Evolutionary conservation across 2,888 invertebrate species (phyloP), one percentile per base, ranked within the genome.

Genomic region (Meganola albula): DNA sequence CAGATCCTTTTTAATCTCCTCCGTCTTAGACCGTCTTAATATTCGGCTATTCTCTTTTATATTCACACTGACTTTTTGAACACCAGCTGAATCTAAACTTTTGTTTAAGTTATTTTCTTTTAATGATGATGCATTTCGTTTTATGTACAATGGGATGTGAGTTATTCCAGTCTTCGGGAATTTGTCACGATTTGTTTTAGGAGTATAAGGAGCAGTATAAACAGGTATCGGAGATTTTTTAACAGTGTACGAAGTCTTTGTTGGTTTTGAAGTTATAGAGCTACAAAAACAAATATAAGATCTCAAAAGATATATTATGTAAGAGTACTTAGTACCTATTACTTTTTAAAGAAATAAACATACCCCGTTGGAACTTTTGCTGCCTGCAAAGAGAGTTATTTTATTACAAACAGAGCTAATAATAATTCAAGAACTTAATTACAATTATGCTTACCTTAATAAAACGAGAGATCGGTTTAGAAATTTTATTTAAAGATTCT

Each of bases 371-470:
- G 34, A 25, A 62, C 44, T 44, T 71, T 77, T 1, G 62, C 37
- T 21, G 62, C 65, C 79, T 79, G 57, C 14, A 74, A 75, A 18
- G 20, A 11, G 13, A 9, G n/a, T n/a, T n/a, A n/a, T n/a, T n/a
- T n/a, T n/a, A n/a, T n/a, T n/a, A n/a, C n/a, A n/a, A n/a, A n/a
- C n/a, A n/a, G n/a, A n/a, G n/a, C n/a, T n/a, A n/a, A n/a, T n/a
- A n/a, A n/a, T n/a, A n/a, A n/a, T n/a, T n/a, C n/a, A n/a, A n/a
- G n/a, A n/a, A n/a, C n/a, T n/a, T n/a, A n/a, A n/a, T n/a, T n/a
- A n/a, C n/a, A n/a, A n/a, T n/a, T n/a, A n/a, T n/a, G n/a, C n/a
- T 53, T 57, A 72, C 72, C 67, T 70, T 69, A 2, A n/a, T n/a
- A n/a, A n/a, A n/a, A n/a, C n/a, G n/a, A n/a, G n/a, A n/a, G n/a